phyloP scores from a whole-genome alignment of 2,797 vertebrate genomes.

The Anabas testudineus region DNA sequence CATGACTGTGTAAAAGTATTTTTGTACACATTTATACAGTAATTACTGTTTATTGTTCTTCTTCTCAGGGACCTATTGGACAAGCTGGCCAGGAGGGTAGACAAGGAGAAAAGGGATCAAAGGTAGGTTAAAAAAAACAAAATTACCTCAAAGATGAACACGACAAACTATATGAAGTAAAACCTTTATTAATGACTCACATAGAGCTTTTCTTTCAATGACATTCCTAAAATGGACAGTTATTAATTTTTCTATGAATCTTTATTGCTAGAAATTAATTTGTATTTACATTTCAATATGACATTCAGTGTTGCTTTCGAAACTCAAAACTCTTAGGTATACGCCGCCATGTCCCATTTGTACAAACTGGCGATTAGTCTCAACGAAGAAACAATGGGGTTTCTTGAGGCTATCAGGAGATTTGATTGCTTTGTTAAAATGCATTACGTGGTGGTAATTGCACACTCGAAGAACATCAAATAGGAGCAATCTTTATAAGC shows the following conservation, averaged over 20 bases:
- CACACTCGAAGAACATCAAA: constrained; percentile 31
- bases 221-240: neutral
- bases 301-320: too few species aligned
- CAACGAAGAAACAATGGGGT: constrained; percentile 3
- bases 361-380: constrained; percentile 5
- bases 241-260: neutral
- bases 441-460: constrained; percentile 25
- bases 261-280: neutral
- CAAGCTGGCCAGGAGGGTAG: constrained; percentile 89
- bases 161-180: too few species aligned
- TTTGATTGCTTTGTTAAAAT: constrained; percentile 56
- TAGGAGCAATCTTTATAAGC: constrained; percentile 1
- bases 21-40: neutral
- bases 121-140: constrained; percentile 81
- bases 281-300: neutral
- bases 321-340: neutral
- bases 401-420: neutral
- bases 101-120: constrained; percentile 97
- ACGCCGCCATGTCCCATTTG: neutral
- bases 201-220: too few species aligned
- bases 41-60: constrained; percentile 16
- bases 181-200: too few species aligned
- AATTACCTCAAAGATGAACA: neutral
- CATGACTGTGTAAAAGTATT: too few species aligned
- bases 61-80: constrained; percentile 89